Evolutionary conservation across 2,797 vertebrate species (phyloP).

Genomic region (Lophura swinhoii): DNA sequence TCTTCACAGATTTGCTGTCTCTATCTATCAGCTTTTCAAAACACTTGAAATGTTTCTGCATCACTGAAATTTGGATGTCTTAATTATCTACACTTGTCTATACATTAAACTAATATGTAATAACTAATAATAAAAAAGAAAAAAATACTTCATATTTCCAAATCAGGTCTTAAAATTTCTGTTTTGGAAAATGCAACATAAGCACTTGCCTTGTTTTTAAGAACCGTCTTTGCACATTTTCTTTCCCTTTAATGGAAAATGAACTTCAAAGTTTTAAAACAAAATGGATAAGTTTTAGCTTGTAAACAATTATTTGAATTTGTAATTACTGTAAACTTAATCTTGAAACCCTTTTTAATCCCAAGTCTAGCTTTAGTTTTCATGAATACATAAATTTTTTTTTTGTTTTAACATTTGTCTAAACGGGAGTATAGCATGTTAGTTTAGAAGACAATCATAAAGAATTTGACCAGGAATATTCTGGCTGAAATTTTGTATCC

Average conservation of each 20-base stretch:
- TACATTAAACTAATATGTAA: neutral
- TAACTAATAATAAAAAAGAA: neutral
- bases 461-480: neutral
- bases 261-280: neutral
- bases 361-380: neutral
- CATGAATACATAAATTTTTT: neutral
- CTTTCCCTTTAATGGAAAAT: neutral
- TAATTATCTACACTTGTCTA: neutral
- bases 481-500: neutral
- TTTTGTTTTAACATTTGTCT: accelerated
- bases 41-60: neutral
- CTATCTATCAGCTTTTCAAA: neutral
- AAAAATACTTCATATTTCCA: neutral
- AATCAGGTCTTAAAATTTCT: neutral
- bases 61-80: neutral
- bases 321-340: neutral
- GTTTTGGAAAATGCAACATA: neutral
- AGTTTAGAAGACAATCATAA: neutral
- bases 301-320: neutral
- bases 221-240: neutral
- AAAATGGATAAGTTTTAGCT: neutral
- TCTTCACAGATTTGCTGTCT: neutral
- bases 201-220: neutral
- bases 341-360: neutral
- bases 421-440: neutral